A percentile compares a stretch with the other conserved stretches of the same genome.
phyloP scores from a whole-genome alignment of 2,113 vertebrate species.

The Crotalus horridus region DNA sequence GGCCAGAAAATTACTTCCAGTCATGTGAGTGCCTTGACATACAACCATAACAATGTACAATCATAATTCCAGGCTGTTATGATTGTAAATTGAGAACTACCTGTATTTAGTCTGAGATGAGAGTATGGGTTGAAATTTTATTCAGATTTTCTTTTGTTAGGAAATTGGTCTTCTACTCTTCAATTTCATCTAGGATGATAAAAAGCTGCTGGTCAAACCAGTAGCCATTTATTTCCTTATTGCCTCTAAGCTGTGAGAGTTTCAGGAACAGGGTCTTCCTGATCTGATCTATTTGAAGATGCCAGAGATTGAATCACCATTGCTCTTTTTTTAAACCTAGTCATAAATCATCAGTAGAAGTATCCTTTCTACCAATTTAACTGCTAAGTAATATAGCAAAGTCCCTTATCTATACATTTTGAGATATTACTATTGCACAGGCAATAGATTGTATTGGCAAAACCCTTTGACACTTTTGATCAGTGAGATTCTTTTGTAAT shows the following conservation, averaged over 20 bases:
- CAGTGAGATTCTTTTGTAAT: neutral
- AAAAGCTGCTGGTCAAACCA: neutral
- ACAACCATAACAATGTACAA: too few species aligned
- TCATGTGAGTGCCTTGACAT: too few species aligned
- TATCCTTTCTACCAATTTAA: neutral
- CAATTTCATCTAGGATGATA: neutral
- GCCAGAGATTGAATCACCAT: neutral
- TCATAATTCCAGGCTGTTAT: too few species aligned
- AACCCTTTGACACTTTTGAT: neutral
- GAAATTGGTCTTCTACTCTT: neutral
- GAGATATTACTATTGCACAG: neutral
- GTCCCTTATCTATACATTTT: neutral
- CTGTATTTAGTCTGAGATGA: neutral
- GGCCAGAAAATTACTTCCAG: too few species aligned
- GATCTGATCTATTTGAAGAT: neutral
- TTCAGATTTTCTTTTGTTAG: neutral
- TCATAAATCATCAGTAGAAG: neutral
- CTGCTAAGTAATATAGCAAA: neutral
- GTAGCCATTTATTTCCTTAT: neutral
- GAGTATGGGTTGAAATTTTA: neutral
- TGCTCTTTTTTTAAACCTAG: neutral
- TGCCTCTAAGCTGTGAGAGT: neutral
- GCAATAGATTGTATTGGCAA: neutral
- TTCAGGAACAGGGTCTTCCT: neutral
- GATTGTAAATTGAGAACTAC: too few species aligned